A percentile compares a stretch with the other conserved stretches of the same genome.
Conservation (phyloP, 2,888 invertebrate genomes). For the Sinotaia quadrata region DNA sequence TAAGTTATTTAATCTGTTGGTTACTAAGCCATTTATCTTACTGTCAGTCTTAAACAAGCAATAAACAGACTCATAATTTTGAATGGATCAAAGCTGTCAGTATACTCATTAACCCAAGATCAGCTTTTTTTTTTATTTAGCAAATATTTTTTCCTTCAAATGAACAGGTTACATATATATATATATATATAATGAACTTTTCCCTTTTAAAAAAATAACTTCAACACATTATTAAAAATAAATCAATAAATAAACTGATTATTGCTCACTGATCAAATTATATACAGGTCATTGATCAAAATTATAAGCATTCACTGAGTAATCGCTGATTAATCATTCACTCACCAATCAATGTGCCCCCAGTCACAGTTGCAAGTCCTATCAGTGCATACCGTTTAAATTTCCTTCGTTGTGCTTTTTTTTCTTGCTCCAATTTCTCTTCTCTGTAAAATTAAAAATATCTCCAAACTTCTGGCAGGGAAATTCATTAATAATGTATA, state of each 20-base stretch:
- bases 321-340: not conserved
- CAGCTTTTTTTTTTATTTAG: no score
- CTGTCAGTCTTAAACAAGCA: no score
- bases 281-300: not conserved
- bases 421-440: constrained; percentile 74
- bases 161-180: no score
- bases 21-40: no score
- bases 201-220: not conserved
- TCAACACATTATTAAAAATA: not conserved
- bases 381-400: constrained; percentile 78
- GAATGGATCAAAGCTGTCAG: no score
- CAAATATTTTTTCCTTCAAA: no score
- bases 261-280: not conserved
- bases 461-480: no score
- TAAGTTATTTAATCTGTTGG: no score
- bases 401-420: constrained; percentile 75
- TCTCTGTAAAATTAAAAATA: constrained; percentile 72
- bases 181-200: no score
- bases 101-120: no score
- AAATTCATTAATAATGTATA: no score
- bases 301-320: not conserved
- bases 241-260: not conserved
- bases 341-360: constrained; percentile 77
- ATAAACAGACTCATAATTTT: no score
- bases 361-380: constrained; percentile 79